phyloP scores from a whole-genome alignment of 2,888 invertebrate genomes.

The Marasmarcha lunaedactyla region DNA sequence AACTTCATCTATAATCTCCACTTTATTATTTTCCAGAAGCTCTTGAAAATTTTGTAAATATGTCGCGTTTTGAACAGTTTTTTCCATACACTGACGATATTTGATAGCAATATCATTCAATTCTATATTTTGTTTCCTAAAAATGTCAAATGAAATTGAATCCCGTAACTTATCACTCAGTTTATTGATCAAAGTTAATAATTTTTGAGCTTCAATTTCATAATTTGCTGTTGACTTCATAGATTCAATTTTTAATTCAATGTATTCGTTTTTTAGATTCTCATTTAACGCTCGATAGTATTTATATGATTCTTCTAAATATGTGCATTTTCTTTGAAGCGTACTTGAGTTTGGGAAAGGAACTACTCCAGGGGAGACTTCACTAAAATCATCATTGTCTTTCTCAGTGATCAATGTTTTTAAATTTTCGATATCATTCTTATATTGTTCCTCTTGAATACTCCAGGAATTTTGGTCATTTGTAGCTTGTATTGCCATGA shows the following conservation, averaged over 20 bases:
- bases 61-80: conserved; percentile 24
- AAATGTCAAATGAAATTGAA: conserved; percentile 52
- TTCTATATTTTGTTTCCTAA: conserved; percentile 63
- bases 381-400: conserved; percentile 42
- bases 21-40: conserved; percentile 32
- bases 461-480: conserved; percentile 53
- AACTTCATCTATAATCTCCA: conserved; percentile 39
- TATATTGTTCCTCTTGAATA: conserved; percentile 53
- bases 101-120: conserved; percentile 63
- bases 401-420: conserved; percentile 30
- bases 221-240: conserved; percentile 47
- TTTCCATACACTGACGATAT: conserved; percentile 51
- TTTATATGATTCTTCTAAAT: conserved; percentile 52
- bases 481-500: conserved; percentile 45
- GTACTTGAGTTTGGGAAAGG: conserved; percentile 21
- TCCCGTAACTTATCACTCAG: conserved; percentile 58
- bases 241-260: conserved; percentile 52
- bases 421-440: conserved; percentile 50
- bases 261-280: conserved; percentile 60
- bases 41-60: conserved; percentile 21
- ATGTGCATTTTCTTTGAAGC: conserved; percentile 51
- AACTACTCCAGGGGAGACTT: conserved; percentile 45
- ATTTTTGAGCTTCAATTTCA: conserved; percentile 49
- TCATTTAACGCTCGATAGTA: conserved; percentile 58
- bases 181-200: conserved; percentile 36